phyloP scores from a whole-genome alignment of 2,113 vertebrate genomes.

The Muscicapa adusta region DNA sequence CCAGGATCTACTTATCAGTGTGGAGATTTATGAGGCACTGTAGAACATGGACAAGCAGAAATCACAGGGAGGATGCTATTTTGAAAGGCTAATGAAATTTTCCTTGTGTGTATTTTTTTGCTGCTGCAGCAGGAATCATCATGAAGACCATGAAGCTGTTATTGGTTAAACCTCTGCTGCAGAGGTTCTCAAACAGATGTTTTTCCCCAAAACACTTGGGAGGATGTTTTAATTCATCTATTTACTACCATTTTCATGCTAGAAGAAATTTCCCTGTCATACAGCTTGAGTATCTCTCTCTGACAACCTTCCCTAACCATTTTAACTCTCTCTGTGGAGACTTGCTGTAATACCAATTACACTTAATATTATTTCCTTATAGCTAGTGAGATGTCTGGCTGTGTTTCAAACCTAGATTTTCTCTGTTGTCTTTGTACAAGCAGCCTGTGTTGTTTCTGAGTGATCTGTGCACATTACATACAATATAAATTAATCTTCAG shows the following conservation, averaged over 20 bases:
- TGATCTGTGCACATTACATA: background rate
- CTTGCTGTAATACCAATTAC: background rate
- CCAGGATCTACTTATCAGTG: background rate
- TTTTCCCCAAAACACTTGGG: background rate
- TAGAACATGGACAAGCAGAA: background rate
- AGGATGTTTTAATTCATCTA: background rate
- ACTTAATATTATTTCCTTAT: background rate
- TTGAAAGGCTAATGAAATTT: background rate
- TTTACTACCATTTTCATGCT: background rate
- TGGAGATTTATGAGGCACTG: constrained; percentile 2
- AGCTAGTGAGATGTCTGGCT: background rate
- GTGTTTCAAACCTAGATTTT: constrained; percentile 3
- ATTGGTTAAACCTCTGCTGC: background rate
- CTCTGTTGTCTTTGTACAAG: background rate
- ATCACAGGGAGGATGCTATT: background rate
- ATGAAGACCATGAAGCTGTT: background rate
- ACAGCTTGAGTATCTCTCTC: background rate
- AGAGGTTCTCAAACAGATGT: background rate
- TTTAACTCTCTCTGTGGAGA: background rate
- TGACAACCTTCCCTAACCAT: background rate
- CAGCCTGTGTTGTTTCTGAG: background rate
- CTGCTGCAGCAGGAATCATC: background rate
- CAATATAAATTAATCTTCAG: background rate
- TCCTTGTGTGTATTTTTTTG: background rate
- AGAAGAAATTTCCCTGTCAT: background rate